phyloP scores from a whole-genome alignment of 2,797 vertebrate species.

The Ispidina lecontei region DNA sequence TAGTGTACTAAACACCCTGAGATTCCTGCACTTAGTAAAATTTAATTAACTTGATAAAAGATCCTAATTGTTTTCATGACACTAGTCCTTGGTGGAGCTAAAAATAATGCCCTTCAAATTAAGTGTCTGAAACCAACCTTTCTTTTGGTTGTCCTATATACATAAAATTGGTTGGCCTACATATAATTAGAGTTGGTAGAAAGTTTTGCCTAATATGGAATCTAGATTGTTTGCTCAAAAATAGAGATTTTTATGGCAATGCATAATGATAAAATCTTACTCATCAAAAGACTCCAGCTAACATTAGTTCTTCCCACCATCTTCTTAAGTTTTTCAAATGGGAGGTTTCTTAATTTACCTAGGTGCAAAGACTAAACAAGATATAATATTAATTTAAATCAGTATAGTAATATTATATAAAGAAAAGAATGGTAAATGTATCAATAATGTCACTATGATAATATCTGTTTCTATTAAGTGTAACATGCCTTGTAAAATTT shows the following conservation, averaged over 20 bases:
- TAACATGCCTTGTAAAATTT: neutral
- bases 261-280: neutral
- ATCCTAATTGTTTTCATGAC: slow-evolving; percentile 89
- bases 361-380: slow-evolving; percentile 24
- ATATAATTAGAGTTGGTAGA: slow-evolving; percentile 43
- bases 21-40: slow-evolving; percentile 90
- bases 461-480: neutral
- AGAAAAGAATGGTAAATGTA: neutral
- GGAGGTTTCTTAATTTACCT: slow-evolving; percentile 41
- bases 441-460: neutral
- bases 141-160: slow-evolving; percentile 70
- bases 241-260: neutral
- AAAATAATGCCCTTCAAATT: slow-evolving; percentile 83
- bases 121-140: slow-evolving; percentile 64
- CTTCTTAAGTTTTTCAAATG: neutral
- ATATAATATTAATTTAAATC: slow-evolving; percentile 57
- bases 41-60: slow-evolving; percentile 92
- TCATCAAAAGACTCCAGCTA: neutral
- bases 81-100: slow-evolving; percentile 81
- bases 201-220: slow-evolving; percentile 22
- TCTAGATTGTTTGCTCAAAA: neutral
- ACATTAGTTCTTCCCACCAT: neutral
- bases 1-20: slow-evolving; percentile 84
- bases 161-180: slow-evolving; percentile 40
- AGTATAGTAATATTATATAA: slow-evolving; percentile 21